Base-by-base conservation (phyloP, 2,888 invertebrate genomes). In the Drosophila mimica region DNA sequence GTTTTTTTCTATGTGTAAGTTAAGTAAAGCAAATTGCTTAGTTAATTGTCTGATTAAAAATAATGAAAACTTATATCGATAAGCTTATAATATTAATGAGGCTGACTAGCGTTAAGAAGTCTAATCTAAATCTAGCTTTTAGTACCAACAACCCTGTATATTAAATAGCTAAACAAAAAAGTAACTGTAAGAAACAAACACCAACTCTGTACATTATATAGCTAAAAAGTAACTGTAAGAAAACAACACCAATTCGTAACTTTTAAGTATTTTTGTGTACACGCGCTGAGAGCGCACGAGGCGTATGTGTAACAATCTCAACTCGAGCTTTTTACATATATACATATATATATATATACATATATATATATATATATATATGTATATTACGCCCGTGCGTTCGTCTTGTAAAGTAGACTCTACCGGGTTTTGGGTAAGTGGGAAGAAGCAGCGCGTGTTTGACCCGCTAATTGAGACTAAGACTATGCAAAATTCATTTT, bases 41-140 rank as follows among this genome's bases (percentile, higher is more conserved):
- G 82, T 80, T 81, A 65, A 78, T 77, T 74, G 80, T 80, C 80
- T 80, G 80, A 80, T 69, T 80, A 80, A 9, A 59, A 57, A 33
- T 79, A 74, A 72, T 81, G 63, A 57, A 69, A 86, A 30, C 40
- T 57, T 57, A 73, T 43, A 56, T 43, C 28, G n/a, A 56, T 84
- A 87, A 87, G 86, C 86, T 83, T 87, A 89, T 87, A 89, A 89
- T 87, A 77, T 87, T 87, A 89, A 87, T 89, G 86, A 87, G 86
- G 86, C 86, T 87, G 86, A 87, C 88, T 87, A 87, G 89, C 64
- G 58, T 76, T 86, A 86, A 86, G 89, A 86, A 87, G 87, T 78
- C 64, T 78, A 71, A 68, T 58, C n/a, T 75, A 58, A 49, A 36
- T 7, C 31, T 66, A 70, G 70, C 34, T 28, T 33, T 31, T 59